A percentile compares a stretch with the other conserved stretches of the same genome.
Conservation (phyloP, 2,797 vertebrate genomes). For the Passerculus sandwichensis region DNA sequence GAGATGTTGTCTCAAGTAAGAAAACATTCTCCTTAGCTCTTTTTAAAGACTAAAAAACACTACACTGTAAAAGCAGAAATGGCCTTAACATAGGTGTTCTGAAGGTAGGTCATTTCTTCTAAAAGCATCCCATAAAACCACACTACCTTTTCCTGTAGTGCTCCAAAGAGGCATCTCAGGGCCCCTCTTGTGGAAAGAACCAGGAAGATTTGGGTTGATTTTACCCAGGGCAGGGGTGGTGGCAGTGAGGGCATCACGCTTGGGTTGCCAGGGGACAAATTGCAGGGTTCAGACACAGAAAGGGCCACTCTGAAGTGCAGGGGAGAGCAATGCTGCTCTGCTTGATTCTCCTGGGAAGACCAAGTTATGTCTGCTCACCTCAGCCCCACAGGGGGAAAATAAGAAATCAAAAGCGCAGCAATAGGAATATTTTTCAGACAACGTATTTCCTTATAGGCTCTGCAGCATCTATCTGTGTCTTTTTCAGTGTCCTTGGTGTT, state of each 20-base stretch:
- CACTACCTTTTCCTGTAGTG: background rate
- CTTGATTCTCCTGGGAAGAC: background rate
- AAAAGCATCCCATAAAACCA: background rate
- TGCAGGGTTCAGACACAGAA: rapidly evolving
- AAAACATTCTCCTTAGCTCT: background rate
- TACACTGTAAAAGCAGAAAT: background rate
- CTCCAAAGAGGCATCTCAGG: background rate
- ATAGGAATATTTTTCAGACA: background rate
- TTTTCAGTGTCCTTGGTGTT: background rate
- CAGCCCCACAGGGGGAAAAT: background rate
- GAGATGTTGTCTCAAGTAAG: background rate
- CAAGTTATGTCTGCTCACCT: background rate
- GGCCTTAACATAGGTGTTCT: background rate
- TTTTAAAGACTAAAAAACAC: background rate
- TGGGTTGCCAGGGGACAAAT: background rate
- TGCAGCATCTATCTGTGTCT: background rate
- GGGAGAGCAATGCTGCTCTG: rapidly evolving
- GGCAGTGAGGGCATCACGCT: rapidly evolving
- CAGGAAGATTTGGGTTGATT: background rate
- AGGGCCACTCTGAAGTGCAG: rapidly evolving
- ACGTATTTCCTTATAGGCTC: background rate
- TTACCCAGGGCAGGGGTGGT: background rate
- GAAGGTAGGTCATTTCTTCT: background rate
- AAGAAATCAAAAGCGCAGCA: background rate
- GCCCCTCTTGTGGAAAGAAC: background rate